Conservation (phyloP, 1,140 invertebrate species). For the Brevipalpus yothersi region DNA sequence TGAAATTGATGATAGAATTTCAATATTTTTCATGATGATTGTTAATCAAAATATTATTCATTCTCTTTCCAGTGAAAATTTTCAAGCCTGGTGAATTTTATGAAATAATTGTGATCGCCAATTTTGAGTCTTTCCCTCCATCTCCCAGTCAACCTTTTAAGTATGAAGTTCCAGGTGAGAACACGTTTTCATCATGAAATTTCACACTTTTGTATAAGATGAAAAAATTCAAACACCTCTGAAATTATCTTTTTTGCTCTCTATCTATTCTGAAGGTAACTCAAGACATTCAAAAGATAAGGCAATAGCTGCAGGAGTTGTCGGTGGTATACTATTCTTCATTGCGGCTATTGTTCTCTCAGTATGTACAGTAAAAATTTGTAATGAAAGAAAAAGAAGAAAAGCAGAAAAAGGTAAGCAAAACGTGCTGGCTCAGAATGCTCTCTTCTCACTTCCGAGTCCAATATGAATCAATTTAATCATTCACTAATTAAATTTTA, state of each 20-base stretch:
- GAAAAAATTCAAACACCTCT: too few species aligned
- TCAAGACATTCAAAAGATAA: neutral
- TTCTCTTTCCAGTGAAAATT: slow-evolving; percentile 46
- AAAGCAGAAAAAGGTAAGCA: slow-evolving; percentile 87
- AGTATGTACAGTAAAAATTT: slow-evolving; percentile 85
- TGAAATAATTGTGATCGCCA: slow-evolving; percentile 63
- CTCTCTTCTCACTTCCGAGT: neutral
- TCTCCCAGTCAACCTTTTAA: slow-evolving; percentile 58
- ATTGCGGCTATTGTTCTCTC: slow-evolving; percentile 84
- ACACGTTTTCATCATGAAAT: neutral
- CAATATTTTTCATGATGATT: too few species aligned
- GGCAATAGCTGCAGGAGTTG: slow-evolving; percentile 40
- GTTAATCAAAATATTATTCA: too few species aligned
- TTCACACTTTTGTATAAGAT: neutral
- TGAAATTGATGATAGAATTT: too few species aligned
- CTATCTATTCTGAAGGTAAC: neutral
- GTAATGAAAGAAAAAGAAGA: slow-evolving; percentile 79
- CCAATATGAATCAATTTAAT: neutral
- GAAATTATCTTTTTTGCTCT: neutral
- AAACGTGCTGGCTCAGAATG: neutral
- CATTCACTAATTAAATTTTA: neutral
- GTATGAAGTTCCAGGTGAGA: slow-evolving; percentile 42
- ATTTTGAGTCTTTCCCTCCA: slow-evolving; percentile 37
- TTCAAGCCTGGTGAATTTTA: slow-evolving; percentile 64
- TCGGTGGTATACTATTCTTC: slow-evolving; percentile 82